Base-by-base conservation (phyloP, 2,113 vertebrate genomes). In the Ifrita kowaldi region DNA sequence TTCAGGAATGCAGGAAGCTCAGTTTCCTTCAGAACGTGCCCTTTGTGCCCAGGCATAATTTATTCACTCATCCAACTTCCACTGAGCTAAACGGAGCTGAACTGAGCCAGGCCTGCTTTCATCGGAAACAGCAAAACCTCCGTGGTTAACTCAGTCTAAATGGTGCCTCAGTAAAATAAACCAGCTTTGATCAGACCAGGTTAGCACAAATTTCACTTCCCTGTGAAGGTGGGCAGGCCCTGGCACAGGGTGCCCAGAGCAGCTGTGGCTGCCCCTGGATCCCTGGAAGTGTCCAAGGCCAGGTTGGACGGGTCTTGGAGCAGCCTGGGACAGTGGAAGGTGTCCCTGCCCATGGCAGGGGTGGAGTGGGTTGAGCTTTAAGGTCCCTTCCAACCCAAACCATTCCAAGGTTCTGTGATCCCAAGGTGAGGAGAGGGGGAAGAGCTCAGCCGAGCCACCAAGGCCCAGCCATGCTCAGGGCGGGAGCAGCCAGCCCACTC, bases 221-320 rank as follows among this genome's bases (percentile, higher is more conserved):
- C 39, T 46, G 55, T 0, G 44, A 35, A 21, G 32, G 12, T 5
- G 37, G 27, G 0, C 0, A 23, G 8, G 27, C 5, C 17, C 50
- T 37, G 67, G 35, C 65, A 63, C 49, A 56, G 35, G 37, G 4
- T 49, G 14, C 27, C 42, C 50, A 65, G 60, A 52, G 52, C 0
- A 67, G 28, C 53, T 60, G 13, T 14, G 60, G 46, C 39, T 75
- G 52, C 10, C 2, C 52, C 46, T 42, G 39, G 30, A 67, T 26
- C 60, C 60, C 60, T 74, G 60, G 23, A 0, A 30, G 11, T 30
- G 33, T 0, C 37, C 39, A 8, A 59, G 28, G 23, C 8, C 33
- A n/a, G 39, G 28, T 0, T 59, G 77, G 44, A 52, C 0, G 0
- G 37, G 16, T 15, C 18, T 81, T 1, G 10, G 44, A 74, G 44